These are phyloP conservation scores for Pogonocichla stellata DNA, from an alignment of 2,113 vertebrate species.

Conservation along the genomic window DNA sequence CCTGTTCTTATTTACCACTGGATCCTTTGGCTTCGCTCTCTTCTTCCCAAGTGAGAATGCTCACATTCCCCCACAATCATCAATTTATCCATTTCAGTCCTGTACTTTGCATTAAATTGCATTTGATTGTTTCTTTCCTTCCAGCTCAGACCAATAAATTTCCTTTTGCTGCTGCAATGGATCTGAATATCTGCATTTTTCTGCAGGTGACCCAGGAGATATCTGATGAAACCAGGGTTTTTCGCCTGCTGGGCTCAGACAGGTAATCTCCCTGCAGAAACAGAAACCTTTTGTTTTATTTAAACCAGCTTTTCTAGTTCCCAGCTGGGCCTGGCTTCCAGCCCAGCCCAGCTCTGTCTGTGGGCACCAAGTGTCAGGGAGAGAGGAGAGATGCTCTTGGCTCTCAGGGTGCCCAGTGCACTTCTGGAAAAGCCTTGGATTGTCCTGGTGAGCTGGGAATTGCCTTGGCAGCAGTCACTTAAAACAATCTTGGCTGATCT, in stretches of 20 bases:
- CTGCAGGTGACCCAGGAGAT: constrained; percentile 97
- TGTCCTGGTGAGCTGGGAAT: neutral
- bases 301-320: neutral
- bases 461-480: neutral
- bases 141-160: neutral
- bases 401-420: neutral
- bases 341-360: neutral
- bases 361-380: neutral
- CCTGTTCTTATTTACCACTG: neutral
- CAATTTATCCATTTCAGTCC: neutral
- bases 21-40: neutral
- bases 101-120: neutral
- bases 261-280: constrained; percentile 77
- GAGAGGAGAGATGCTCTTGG: neutral
- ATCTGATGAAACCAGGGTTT: constrained; percentile 93
- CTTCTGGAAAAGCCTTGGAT: neutral
- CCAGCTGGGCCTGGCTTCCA: neutral
- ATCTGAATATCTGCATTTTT: neutral
- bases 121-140: neutral
- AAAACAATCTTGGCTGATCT: neutral
- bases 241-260: constrained; percentile 94
- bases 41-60: neutral
- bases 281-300: neutral
- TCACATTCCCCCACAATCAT: neutral
- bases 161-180: neutral